These are phyloP conservation scores for Casuarius casuarius DNA, from an alignment of 2,113 vertebrate genomes.

Conservation along the genomic window DNA sequence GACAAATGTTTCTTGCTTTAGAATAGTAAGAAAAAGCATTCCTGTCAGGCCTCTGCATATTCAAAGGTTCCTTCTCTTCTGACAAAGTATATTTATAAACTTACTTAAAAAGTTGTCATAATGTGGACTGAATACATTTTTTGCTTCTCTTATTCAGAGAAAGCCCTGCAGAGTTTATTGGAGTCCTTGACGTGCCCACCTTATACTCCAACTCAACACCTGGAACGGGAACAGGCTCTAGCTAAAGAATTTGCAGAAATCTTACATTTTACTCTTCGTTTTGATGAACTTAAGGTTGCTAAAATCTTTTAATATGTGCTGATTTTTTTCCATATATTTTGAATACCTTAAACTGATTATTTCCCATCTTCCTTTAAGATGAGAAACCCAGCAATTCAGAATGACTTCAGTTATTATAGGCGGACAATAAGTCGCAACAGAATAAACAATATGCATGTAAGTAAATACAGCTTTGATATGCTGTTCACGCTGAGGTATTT, in stretches of 20 bases:
- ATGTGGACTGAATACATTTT: not conserved
- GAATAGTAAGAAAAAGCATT: not conserved
- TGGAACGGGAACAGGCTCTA: constrained; percentile 96
- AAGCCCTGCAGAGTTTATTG: constrained; percentile 92
- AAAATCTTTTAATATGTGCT: not conserved
- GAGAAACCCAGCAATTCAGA: constrained; percentile 98
- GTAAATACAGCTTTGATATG: constrained; percentile 40
- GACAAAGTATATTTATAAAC: not conserved
- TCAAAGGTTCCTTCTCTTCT: not conserved
- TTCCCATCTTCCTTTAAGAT: constrained; percentile 79
- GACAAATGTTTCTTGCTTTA: not conserved
- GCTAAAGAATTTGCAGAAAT: constrained; percentile 99
- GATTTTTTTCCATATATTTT: not conserved
- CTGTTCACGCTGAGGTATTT: not conserved
- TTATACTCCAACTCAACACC: constrained; percentile 93
- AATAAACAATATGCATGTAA: constrained; percentile 98
- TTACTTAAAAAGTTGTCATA: not conserved
- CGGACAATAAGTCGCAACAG: constrained; percentile 95
- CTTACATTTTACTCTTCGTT: constrained; percentile 97
- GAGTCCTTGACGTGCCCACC: constrained; percentile 92
- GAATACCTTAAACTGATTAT: not conserved
- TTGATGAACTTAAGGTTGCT: constrained; percentile 96
- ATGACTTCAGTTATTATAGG: constrained; percentile 98
- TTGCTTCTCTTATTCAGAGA: constrained; percentile 80
- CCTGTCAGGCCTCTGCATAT: not conserved